phyloP scores from a whole-genome alignment of 2,113 vertebrate species.

The Crotalus helleri region DNA sequence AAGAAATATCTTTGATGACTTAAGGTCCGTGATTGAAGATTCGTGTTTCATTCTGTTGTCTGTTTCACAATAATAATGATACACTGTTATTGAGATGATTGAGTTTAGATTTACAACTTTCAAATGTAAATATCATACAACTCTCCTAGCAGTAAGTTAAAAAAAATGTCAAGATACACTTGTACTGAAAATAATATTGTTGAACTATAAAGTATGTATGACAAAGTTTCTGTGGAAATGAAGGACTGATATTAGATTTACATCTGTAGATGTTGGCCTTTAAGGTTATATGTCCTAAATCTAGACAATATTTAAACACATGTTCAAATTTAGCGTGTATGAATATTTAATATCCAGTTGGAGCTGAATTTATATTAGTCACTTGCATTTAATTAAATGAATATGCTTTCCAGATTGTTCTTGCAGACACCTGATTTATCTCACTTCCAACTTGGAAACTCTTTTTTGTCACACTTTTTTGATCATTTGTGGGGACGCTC shows the following conservation, averaged over 20 bases:
- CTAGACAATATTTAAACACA: neutral
- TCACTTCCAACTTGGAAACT: neutral
- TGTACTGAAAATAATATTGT: neutral
- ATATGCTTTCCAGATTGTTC: neutral
- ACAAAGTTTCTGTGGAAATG: neutral
- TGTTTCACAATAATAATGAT: conserved; percentile 28
- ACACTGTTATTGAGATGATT: neutral
- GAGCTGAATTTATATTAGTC: neutral
- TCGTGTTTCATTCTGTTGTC: conserved; percentile 36
- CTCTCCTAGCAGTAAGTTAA: neutral
- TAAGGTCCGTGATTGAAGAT: conserved; percentile 39
- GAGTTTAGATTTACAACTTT: neutral
- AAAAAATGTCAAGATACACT: neutral
- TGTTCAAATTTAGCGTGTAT: neutral
- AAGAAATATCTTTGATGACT: conserved; percentile 32
- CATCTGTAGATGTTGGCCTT: neutral
- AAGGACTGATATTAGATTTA: neutral
- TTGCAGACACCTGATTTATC: neutral
- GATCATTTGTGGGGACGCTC: neutral
- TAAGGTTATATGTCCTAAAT: neutral
- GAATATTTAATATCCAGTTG: neutral
- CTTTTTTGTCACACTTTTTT: neutral
- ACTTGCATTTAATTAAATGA: neutral
- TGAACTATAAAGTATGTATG: neutral
- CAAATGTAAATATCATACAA: neutral